A percentile compares a stretch with the other conserved stretches of the same genome.
Evolutionary conservation across 2,888 invertebrate species (phyloP).

Genomic region (Agriopis marginaria): DNA sequence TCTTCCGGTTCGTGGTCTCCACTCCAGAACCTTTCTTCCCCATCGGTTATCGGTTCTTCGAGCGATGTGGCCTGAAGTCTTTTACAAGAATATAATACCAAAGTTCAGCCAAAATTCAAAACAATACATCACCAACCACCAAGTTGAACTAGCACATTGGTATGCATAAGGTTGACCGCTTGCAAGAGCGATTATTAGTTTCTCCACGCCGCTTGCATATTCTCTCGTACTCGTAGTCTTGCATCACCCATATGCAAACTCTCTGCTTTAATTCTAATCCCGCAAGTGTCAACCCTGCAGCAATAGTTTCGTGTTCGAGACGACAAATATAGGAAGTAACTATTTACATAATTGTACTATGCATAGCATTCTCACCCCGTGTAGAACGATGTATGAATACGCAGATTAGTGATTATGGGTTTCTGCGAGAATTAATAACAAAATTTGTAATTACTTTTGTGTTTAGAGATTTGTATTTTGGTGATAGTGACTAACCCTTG

Average conservation of each 20-base stretch:
- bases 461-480: neutral
- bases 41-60: too few relatives aligned
- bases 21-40: too few relatives aligned
- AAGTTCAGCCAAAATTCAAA: neutral
- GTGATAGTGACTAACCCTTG: neutral
- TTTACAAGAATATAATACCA: neutral
- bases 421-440: conserved; percentile 16
- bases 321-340: conserved; percentile 38
- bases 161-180: conserved; percentile 16
- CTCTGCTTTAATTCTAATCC: conserved; percentile 17
- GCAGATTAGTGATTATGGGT: conserved; percentile 28
- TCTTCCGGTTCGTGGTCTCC: too few relatives aligned
- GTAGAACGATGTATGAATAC: conserved; percentile 28
- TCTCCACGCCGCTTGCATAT: neutral
- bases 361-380: conserved; percentile 37
- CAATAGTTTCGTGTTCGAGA: conserved; percentile 40
- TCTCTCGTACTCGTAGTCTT: neutral
- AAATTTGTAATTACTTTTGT: neutral
- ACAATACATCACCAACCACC: neutral
- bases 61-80: too few relatives aligned
- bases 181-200: too few relatives aligned
- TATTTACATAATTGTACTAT: conserved; percentile 49
- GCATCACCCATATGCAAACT: conserved; percentile 14
- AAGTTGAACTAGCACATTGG: neutral
- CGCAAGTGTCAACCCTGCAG: conserved; percentile 19